Conservation (phyloP, 2,888 invertebrate genomes). For the Masnerella sp. region DNA sequence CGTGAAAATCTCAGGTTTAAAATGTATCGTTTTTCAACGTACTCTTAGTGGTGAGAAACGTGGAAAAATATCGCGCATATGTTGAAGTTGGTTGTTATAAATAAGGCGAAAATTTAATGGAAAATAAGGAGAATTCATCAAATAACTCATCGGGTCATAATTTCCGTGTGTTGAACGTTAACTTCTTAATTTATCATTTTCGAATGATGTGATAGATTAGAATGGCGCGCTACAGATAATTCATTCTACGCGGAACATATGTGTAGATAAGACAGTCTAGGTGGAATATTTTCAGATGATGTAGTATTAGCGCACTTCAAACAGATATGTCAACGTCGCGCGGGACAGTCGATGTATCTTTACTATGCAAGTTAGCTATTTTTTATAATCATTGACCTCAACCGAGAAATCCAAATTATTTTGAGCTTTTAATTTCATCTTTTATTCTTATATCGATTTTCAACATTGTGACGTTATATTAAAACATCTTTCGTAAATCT, state of each 20-base stretch:
- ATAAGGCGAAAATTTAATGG: too few species aligned
- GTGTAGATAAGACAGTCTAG: conserved; percentile 42
- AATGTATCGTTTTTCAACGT: too few species aligned
- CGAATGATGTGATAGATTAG: conserved; percentile 14
- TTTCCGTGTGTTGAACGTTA: neutral
- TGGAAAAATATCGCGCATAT: too few species aligned
- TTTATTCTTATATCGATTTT: too few species aligned
- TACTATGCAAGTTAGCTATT: neutral
- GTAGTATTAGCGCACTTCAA: conserved; percentile 48
- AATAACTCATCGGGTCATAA: too few species aligned
- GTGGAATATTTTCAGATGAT: conserved; percentile 53
- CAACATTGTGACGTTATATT: too few species aligned
- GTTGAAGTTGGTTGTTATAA: too few species aligned
- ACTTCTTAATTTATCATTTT: conserved; percentile 3
- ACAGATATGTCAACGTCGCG: conserved; percentile 43
- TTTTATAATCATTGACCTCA: conserved; percentile 21
- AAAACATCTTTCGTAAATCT: too few species aligned
- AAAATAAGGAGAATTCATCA: too few species aligned
- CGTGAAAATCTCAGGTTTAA: too few species aligned
- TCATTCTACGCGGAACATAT: conserved; percentile 39
- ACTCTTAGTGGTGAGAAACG: too few species aligned
- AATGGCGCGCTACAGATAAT: conserved; percentile 23
- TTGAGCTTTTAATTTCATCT: neutral
- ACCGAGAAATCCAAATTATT: conserved; percentile 9
- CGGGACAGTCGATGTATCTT: conserved; percentile 23